A percentile compares a stretch with the other conserved stretches of the same genome.
Evolutionary conservation across 1,140 invertebrate species (phyloP).

Genomic region (Drosophila cardini): DNA sequence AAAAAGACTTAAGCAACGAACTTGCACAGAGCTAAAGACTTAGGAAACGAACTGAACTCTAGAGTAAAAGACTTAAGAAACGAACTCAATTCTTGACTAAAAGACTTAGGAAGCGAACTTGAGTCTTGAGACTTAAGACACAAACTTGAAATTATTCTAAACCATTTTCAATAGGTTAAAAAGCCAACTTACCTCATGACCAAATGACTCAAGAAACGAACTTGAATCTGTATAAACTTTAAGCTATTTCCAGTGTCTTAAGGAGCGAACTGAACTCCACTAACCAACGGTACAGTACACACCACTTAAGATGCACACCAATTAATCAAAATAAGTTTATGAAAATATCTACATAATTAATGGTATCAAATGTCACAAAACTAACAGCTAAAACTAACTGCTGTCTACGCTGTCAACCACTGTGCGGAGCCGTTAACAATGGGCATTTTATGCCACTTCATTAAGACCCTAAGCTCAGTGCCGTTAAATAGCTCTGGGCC

Average conservation of each 20-base stretch:
- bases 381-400: neutral
- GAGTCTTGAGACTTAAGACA: neutral
- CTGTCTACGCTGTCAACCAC: conserved; percentile 29
- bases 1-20: too few species aligned
- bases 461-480: conserved; percentile 48
- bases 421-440: conserved; percentile 42
- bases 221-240: neutral
- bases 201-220: conserved; percentile 34
- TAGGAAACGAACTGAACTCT: neutral
- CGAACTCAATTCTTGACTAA: neutral
- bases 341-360: conserved; percentile 14
- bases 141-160: too few species aligned
- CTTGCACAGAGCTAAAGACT: neutral
- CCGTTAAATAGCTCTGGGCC: conserved; percentile 50
- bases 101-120: conserved; percentile 50
- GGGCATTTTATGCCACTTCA: conserved; percentile 55
- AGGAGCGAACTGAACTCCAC: too few species aligned
- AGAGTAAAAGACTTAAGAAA: neutral
- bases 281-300: too few species aligned
- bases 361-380: neutral
- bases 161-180: neutral
- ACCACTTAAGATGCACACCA: neutral
- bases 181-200: neutral
- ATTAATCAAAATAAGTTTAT: conserved; percentile 22
- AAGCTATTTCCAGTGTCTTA: too few species aligned